Evolutionary conservation across 2,113 vertebrate species (phyloP).

Genomic region (Halcyon senegalensis): DNA sequence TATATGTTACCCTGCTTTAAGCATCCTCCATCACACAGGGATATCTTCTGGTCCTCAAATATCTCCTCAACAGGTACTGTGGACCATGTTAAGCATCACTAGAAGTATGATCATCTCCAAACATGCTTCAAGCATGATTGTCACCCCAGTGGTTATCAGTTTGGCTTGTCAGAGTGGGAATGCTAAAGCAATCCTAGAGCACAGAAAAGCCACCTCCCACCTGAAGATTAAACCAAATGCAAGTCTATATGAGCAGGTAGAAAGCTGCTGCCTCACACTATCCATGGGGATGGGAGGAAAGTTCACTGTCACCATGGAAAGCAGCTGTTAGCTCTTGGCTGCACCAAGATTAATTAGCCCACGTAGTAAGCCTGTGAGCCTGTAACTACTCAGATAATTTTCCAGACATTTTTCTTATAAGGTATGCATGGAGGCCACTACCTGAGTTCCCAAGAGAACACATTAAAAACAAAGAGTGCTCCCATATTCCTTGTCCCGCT

Average conservation of each 20-base stretch:
- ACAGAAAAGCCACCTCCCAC: not conserved
- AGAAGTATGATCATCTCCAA: not conserved
- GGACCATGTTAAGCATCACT: not conserved
- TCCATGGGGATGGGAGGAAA: not conserved
- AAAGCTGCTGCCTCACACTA: not conserved
- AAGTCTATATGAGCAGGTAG: not conserved
- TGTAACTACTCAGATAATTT: not conserved
- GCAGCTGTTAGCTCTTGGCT: not conserved
- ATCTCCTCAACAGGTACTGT: not conserved
- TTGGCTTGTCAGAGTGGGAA: not conserved
- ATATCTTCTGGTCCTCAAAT: not conserved
- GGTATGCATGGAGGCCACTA: rapidly evolving
- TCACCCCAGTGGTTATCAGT: not conserved
- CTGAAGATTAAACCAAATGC: not conserved
- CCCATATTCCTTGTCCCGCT: not conserved
- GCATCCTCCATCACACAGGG: not conserved
- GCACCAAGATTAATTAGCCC: not conserved
- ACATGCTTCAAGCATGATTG: rapidly evolving
- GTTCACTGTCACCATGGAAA: not conserved
- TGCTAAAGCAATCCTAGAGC: not conserved
- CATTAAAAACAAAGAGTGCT: not conserved
- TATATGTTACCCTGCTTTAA: not conserved
- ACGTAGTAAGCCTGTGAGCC: not conserved
- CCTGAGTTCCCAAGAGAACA: not conserved
- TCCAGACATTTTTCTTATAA: not conserved